Evolutionary conservation across 2,888 invertebrate genomes (phyloP).

Genomic region (Nematopogon swammerdamellus): DNA sequence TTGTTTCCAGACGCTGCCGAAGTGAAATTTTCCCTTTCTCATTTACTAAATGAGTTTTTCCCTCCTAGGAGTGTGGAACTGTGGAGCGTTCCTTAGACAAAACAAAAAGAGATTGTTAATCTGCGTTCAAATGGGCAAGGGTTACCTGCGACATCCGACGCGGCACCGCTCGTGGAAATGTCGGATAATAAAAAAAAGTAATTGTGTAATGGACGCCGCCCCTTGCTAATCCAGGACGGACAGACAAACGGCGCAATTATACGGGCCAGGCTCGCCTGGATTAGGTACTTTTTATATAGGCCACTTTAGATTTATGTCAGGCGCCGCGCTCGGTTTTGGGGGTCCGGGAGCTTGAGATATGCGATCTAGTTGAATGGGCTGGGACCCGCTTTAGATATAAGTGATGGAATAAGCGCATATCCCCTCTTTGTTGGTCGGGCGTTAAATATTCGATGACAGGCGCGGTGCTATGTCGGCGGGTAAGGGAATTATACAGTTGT

Average conservation of each 20-base stretch:
- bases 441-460: too few species aligned
- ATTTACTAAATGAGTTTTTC: too few species aligned
- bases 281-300: neutral
- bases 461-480: too few species aligned
- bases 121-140: neutral
- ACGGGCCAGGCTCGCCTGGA: neutral
- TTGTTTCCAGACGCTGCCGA: too few species aligned
- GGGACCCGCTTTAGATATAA: neutral
- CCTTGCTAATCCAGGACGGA: neutral
- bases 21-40: too few species aligned
- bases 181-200: neutral
- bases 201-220: neutral
- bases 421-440: too few species aligned
- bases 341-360: neutral
- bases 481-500: too few species aligned
- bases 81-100: too few species aligned
- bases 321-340: neutral
- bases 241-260: neutral
- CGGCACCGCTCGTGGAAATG: too few species aligned
- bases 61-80: too few species aligned
- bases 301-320: neutral
- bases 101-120: neutral
- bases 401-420: too few species aligned
- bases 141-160: neutral
- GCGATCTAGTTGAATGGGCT: neutral